These are phyloP conservation scores for Ophion costatus DNA, from an alignment of 2,888 invertebrate genomes.

Conservation along the genomic window DNA sequence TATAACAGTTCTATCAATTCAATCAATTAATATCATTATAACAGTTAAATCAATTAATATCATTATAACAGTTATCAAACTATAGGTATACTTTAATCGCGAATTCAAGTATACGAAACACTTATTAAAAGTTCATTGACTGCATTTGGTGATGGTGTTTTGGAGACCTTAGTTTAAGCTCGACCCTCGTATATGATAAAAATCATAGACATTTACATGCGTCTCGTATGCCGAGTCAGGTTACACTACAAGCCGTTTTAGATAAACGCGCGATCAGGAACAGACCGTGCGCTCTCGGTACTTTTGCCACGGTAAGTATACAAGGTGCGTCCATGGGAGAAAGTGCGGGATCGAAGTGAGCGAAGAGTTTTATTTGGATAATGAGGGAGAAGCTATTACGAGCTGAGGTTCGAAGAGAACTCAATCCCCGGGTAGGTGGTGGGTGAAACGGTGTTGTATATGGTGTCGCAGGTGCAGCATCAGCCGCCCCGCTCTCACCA, in stretches of 20 bases:
- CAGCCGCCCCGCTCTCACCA: slow-evolving; percentile 80
- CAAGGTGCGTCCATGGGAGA: not conserved
- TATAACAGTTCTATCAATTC: too few relatives aligned
- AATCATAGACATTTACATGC: not conserved
- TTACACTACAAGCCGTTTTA: not conserved
- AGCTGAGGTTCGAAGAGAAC: not conserved
- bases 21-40: too few relatives aligned
- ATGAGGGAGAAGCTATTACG: not conserved
- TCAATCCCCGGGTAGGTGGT: slow-evolving; percentile 54
- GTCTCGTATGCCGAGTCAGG: not conserved
- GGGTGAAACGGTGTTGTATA: slow-evolving; percentile 80
- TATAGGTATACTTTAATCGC: too few relatives aligned
- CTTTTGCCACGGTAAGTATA: not conserved
- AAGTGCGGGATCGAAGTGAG: not conserved
- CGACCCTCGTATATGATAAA: too few relatives aligned
- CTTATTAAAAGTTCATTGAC: too few relatives aligned
- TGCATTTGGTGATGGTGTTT: too few relatives aligned
- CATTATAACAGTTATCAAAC: too few relatives aligned
- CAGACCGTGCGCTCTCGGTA: not conserved
- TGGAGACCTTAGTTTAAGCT: too few relatives aligned
- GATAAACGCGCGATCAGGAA: not conserved
- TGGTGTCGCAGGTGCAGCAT: slow-evolving; percentile 83
- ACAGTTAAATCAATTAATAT: too few relatives aligned
- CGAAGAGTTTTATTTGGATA: not conserved
- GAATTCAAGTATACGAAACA: too few relatives aligned